These are phyloP conservation scores for Hippocampus kuda DNA, from an alignment of 2,797 vertebrate genomes.

Conservation along the genomic window DNA sequence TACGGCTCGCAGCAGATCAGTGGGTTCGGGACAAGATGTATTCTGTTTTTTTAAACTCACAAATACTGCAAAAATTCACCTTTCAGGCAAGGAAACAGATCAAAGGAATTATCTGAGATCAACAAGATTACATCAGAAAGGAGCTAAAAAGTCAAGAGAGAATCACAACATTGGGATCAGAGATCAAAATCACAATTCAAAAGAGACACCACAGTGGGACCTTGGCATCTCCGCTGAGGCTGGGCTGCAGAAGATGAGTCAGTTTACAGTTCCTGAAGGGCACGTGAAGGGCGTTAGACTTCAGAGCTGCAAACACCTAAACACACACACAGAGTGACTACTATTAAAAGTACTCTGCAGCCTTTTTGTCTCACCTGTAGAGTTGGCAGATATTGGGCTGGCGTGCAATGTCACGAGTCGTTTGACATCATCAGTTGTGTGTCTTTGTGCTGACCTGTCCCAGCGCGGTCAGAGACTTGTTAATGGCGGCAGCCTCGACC, in stretches of 20 bases:
- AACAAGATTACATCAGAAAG: too few relatives aligned
- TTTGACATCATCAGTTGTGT: not conserved
- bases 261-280: constrained; percentile 64
- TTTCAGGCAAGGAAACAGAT: too few relatives aligned
- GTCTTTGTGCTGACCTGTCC: constrained; percentile 48
- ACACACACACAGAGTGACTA: not conserved
- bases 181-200: not conserved
- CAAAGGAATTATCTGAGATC: too few relatives aligned
- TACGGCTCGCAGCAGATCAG: too few relatives aligned
- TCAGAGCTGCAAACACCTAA: constrained; percentile 61
- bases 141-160: too few relatives aligned
- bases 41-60: too few relatives aligned
- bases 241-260: constrained; percentile 62
- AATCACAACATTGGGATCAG: not conserved
- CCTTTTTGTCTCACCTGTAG: not conserved
- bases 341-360: too few relatives aligned
- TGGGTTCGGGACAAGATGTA: too few relatives aligned
- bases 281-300: constrained; percentile 56
- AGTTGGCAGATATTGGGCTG: not conserved
- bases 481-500: constrained; percentile 63
- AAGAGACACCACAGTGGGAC: constrained; percentile 20
- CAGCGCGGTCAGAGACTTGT: constrained; percentile 61
- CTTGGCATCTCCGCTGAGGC: constrained; percentile 62
- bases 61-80: too few relatives aligned
- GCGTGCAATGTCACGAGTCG: not conserved